Evolutionary conservation across 2,888 invertebrate species (phyloP), one percentile per base, ranked within the genome.

Genomic region (Abrostola tripartita): DNA sequence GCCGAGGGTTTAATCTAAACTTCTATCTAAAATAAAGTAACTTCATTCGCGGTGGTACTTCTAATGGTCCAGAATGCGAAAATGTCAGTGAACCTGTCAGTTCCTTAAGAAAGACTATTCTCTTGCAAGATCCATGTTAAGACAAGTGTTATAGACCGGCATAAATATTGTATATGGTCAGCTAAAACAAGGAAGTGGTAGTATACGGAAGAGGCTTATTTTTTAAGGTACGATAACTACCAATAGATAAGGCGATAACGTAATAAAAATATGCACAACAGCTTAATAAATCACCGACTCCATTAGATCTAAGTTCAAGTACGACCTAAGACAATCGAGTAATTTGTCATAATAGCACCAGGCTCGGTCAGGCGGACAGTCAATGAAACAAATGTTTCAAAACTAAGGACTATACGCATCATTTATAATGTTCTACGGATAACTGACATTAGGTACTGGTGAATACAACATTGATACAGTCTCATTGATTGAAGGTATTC

Each of bases 231-330:
- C 14, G n/a, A 5, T 5, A 41, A n/a, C 5, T n/a, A 41, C 10
- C n/a, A 6, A 41, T 1, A n/a, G n/a, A 6, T 41, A n/a, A 41
- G 4, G 9, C 9, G 40, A 40, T 9, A 14, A 8, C 10, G 12
- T 8, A 14, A 44, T 44, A 14, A 12, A 44, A 44, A 44, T n/a
- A 44, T 24, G 5, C 7, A 6, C 5, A 12, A 61, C 41, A 38
- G 37, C 7, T 41, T 0, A 37, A 69, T 72, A 59, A 54, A 72
- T 68, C 52, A 61, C 40, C 14, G 40, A 61, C 36, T 49, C 47
- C 50, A 61, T 12, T 50, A 61, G 55, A 61, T 38, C 68, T 74
- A 74, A 81, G 79, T 79, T 82, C 82, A 82, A 78, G 78, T 68
- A 47, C 72, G 61, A 52, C 61, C 11, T 14, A 12, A 59, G 57